Base-by-base conservation (phyloP, 1,140 invertebrate genomes). In the Drosophila hydei region DNA sequence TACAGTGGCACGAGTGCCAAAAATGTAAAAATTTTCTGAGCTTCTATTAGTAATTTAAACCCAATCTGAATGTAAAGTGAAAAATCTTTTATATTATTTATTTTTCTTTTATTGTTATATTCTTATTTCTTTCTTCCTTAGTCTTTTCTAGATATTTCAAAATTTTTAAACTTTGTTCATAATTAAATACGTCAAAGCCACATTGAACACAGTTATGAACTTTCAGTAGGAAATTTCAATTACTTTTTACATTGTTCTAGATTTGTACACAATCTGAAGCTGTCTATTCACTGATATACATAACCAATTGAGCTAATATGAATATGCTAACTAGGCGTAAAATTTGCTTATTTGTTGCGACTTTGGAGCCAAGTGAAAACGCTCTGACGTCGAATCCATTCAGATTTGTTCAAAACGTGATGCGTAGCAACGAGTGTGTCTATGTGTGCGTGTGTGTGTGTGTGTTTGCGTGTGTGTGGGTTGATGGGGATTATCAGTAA, bases 391-490 rank as follows among this genome's bases (percentile, higher is more conserved):
- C 52, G 51, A 48, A 43, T 56, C 52, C 68, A 71, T 71, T 71
- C 45, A 67, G 27, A 40, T 52, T 47, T 67, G 47, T 55, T 14
- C 63, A 59, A 72, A 48, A 72, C 70, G 63, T 72, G 70, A 72
- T 72, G 55, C 52, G 45, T 36, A 58, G 38, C 52, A 65, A 59
- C 51, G n/a, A 9, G 27, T 48, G 42, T 48, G 21, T 52, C 21
- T 14, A 11, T 25, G 27, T 38, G 21, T 23, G 43, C 30, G 40
- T 48, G 38, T 47, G 38, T 2, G 18, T 50, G 18, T 30, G 19
- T 18, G 38, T 48, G 42, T 56, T 14, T 42, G 33, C 11, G 19
- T 23, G 38, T 36, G 21, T 21, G 42, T 27, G 23, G 61, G 23
- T 60, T 38, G 16, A 45, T 50, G 6, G 14, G 48, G 23, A 67